Conservation (phyloP, 2,888 invertebrate genomes). For the Meta bourneti region DNA sequence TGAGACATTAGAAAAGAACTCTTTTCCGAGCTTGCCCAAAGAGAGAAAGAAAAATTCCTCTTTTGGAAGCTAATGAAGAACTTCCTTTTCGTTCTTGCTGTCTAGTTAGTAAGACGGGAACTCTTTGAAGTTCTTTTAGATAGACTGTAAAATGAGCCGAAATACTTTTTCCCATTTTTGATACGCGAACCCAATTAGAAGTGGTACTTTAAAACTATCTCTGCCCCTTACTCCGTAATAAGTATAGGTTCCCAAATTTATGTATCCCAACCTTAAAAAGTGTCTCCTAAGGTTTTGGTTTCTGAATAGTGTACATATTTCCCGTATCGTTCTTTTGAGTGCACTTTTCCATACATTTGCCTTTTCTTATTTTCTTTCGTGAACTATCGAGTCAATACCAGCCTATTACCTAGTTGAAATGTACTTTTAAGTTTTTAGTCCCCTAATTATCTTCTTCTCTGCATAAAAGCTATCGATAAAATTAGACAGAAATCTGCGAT, state of each 20-base stretch:
- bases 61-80: constrained; percentile 46
- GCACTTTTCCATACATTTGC: not conserved
- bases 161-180: constrained; percentile 50
- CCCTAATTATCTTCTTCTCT: no score
- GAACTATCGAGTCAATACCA: not conserved
- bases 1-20: constrained; percentile 3
- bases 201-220: constrained; percentile 29
- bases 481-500: no score
- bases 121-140: constrained; percentile 42
- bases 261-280: not conserved
- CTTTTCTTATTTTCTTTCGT: not conserved
- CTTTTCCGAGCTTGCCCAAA: not conserved
- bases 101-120: constrained; percentile 32
- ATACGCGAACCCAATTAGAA: constrained; percentile 47
- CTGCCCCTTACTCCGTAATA: constrained; percentile 13
- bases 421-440: not conserved
- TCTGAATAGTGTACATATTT: not conserved
- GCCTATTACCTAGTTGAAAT: not conserved
- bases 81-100: constrained; percentile 26
- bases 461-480: no score
- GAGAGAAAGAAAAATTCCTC: constrained; percentile 10
- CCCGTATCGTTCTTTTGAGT: not conserved
- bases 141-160: constrained; percentile 16
- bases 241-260: constrained; percentile 3
- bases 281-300: not conserved